Percentiles rank a stretch among this genome's conserved stretches.
phyloP scores from a whole-genome alignment of 2,888 invertebrate genomes.

The Microdon myrmicae region DNA sequence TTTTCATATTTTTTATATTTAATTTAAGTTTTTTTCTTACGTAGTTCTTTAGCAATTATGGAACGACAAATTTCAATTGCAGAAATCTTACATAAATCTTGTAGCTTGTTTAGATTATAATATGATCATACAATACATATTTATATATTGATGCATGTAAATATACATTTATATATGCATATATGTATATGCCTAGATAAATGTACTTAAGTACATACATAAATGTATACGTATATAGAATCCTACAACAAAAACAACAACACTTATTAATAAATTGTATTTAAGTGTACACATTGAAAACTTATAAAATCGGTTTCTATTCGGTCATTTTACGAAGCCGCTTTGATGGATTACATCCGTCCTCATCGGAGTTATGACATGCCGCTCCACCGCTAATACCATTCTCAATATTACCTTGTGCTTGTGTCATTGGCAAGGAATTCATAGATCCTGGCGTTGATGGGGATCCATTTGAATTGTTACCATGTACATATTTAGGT shows the following conservation, averaged over 20 bases:
- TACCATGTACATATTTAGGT: slow-evolving; percentile 73
- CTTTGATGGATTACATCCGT: slow-evolving; percentile 63
- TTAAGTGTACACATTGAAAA: slow-evolving; percentile 43
- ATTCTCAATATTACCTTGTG: slow-evolving; percentile 43
- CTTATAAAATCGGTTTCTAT: slow-evolving; percentile 55
- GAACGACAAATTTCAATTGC: too few relatives aligned
- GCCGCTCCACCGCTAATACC: slow-evolving; percentile 42
- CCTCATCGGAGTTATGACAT: slow-evolving; percentile 55
- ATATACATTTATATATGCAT: too few relatives aligned
- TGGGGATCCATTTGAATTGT: slow-evolving; percentile 44
- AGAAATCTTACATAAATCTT: slow-evolving; percentile 36
- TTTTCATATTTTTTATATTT: too few relatives aligned
- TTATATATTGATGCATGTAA: too few relatives aligned
- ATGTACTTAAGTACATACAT: too few relatives aligned
- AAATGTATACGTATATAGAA: slow-evolving; percentile 41
- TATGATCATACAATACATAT: slow-evolving; percentile 21
- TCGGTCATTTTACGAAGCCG: slow-evolving; percentile 61
- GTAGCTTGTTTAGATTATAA: slow-evolving; percentile 38
- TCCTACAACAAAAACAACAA: slow-evolving; percentile 52
- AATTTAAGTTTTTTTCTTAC: too few relatives aligned
- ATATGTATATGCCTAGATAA: too few relatives aligned
- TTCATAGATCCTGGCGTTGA: slow-evolving; percentile 34
- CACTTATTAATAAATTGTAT: slow-evolving; percentile 50
- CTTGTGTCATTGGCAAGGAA: slow-evolving; percentile 49
- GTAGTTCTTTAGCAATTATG: too few relatives aligned